A percentile compares a stretch with the other conserved stretches of the same genome.
Evolutionary conservation across 2,113 vertebrate species (phyloP).

Genomic region (Rhombomys opimus): DNA sequence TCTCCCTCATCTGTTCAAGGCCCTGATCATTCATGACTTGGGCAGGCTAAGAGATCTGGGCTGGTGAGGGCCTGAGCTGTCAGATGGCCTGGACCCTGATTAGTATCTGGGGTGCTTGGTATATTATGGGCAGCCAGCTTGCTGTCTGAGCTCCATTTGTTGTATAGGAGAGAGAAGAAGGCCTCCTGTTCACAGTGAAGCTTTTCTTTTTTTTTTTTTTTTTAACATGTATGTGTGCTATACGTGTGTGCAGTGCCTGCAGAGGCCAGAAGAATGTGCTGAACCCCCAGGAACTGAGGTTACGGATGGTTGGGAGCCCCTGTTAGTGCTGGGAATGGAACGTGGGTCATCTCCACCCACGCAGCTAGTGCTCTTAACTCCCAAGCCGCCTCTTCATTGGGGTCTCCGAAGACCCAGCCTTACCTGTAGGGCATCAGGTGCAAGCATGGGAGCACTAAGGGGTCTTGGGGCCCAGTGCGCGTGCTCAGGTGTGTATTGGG

Average conservation of each 20-base stretch:
- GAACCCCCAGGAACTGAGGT: neutral
- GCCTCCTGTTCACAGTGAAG: neutral
- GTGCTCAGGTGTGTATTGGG: neutral
- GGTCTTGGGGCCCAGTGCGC: neutral
- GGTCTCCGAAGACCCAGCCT: neutral
- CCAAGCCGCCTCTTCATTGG: too few relatives aligned
- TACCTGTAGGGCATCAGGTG: neutral
- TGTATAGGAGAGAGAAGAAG: neutral
- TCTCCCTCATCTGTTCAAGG: neutral
- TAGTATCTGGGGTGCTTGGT: neutral
- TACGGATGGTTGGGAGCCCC: neutral
- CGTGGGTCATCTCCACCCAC: neutral
- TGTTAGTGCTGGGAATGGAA: neutral
- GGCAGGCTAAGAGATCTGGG: neutral
- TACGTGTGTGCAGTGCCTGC: neutral
- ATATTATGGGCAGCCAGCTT: neutral
- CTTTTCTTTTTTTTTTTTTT: neutral
- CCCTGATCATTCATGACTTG: neutral
- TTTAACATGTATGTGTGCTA: neutral
- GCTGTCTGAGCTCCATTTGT: neutral
- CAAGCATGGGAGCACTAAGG: neutral
- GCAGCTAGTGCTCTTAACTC: neutral
- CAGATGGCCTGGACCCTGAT: neutral
- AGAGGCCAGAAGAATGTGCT: neutral
- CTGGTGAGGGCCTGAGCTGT: neutral